phyloP scores from a whole-genome alignment of 2,888 invertebrate genomes.

The Drosophila cracens region DNA sequence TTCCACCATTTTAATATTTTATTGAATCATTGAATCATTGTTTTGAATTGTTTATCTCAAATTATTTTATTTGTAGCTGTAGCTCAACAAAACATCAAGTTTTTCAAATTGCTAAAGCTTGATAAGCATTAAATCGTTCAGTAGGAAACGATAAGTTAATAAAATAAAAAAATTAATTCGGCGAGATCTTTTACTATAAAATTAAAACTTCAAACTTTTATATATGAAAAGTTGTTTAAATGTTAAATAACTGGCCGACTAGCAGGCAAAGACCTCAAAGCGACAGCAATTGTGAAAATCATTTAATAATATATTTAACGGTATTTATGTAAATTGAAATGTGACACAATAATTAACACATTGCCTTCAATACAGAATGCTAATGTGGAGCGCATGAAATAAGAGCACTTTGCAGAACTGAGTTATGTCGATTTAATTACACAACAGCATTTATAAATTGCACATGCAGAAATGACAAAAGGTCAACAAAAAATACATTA shows the following conservation, averaged over 20 bases:
- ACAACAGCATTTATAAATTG: conserved; percentile 37
- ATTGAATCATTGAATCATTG: not conserved
- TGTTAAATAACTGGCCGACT: not conserved
- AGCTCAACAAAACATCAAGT: not conserved
- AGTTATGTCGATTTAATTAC: conserved; percentile 67
- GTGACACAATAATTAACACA: conserved; percentile 58
- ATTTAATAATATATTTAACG: conserved; percentile 14
- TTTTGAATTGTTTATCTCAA: not conserved
- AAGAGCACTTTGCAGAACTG: conserved; percentile 40
- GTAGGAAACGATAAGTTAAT: not conserved
- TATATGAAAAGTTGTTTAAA: not conserved
- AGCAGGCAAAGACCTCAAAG: not conserved
- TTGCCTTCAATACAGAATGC: conserved; percentile 14
- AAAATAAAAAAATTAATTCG: not conserved
- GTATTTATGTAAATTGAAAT: conserved; percentile 20
- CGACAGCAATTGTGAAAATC: not conserved
- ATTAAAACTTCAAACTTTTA: not conserved
- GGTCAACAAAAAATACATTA: too few relatives aligned
- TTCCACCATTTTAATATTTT: not conserved
- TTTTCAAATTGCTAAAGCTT: not conserved
- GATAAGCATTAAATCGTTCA: not conserved
- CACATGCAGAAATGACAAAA: not conserved
- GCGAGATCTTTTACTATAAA: not conserved
- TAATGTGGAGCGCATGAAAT: not conserved
- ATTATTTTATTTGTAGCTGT: too few relatives aligned